A percentile compares a stretch with the other conserved stretches of the same genome.
phyloP scores from a whole-genome alignment of 1,140 invertebrate species.

The Thaumatotibia leucotreta region DNA sequence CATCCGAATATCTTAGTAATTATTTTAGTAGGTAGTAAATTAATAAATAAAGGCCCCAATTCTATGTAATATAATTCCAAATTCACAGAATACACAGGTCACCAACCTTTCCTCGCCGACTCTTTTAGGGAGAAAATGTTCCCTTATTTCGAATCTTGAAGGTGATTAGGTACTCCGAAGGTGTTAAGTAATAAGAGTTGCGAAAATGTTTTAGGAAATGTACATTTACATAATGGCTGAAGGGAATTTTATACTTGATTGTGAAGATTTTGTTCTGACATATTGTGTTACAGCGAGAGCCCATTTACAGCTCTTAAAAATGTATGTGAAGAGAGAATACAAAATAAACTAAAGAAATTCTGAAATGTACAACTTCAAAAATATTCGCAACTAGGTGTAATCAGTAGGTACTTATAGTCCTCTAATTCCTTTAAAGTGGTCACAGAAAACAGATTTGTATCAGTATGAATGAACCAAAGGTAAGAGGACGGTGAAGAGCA shows the following conservation, averaged over 20 bases:
- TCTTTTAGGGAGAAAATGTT: neutral
- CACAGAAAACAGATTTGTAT: neutral
- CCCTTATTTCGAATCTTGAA: neutral
- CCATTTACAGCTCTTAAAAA: too few relatives aligned
- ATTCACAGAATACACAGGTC: neutral
- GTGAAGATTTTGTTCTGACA: too few relatives aligned
- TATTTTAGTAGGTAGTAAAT: neutral
- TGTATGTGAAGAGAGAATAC: too few relatives aligned
- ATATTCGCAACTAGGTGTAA: neutral
- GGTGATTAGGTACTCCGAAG: neutral
- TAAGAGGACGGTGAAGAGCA: neutral
- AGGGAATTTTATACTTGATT: too few relatives aligned
- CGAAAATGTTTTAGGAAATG: neutral
- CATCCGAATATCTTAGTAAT: too few relatives aligned
- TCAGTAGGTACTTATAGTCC: neutral
- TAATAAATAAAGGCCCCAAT: neutral
- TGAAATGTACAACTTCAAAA: too few relatives aligned
- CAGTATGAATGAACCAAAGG: neutral
- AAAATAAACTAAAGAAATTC: too few relatives aligned
- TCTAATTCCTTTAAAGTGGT: slow-evolving; percentile 8
- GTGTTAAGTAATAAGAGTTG: too few relatives aligned
- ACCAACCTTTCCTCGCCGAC: neutral
- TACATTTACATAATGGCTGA: neutral
- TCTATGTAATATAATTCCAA: neutral
- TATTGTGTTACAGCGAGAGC: too few relatives aligned